phyloP scores from a whole-genome alignment of 2,113 vertebrate species.

The Pao palembangensis region DNA sequence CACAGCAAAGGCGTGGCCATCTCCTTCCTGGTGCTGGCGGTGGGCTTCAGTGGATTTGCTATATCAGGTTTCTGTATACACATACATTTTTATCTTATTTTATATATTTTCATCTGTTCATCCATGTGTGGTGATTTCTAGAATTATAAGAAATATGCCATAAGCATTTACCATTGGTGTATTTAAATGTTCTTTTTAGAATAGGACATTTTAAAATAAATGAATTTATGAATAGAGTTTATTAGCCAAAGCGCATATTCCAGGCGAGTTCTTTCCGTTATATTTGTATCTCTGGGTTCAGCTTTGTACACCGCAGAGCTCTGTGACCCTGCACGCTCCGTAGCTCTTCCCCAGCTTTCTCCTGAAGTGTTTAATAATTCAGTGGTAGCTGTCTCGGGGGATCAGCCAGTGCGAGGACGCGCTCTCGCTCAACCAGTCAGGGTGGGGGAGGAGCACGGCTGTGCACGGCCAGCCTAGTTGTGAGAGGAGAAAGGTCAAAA shows the following conservation, averaged over 20 bases:
- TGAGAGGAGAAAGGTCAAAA: slow-evolving; percentile 43
- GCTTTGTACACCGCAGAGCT: slow-evolving; percentile 16
- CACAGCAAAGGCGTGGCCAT: slow-evolving; percentile 95
- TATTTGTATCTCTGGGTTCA: slow-evolving; percentile 3
- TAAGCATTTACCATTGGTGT: too few relatives aligned
- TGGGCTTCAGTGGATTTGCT: slow-evolving; percentile 97
- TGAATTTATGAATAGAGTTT: too few relatives aligned
- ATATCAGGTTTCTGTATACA: slow-evolving; percentile 87
- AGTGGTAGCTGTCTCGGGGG: slow-evolving; percentile 63
- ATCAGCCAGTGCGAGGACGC: slow-evolving; percentile 61
- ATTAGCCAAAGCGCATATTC: too few relatives aligned
- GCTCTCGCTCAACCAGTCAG: slow-evolving; percentile 60
- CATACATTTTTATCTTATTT: neutral
- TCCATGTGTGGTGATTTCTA: too few relatives aligned
- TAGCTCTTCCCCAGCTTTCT: slow-evolving; percentile 59
- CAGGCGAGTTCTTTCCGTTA: neutral
- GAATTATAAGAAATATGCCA: too few relatives aligned
- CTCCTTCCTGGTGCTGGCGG: slow-evolving; percentile 95
- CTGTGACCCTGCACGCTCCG: slow-evolving; percentile 38
- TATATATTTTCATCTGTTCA: neutral
- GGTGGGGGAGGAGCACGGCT: slow-evolving; percentile 57
- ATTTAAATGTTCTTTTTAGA: too few relatives aligned
- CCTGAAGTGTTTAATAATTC: slow-evolving; percentile 77
- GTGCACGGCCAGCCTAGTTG: slow-evolving; percentile 32
- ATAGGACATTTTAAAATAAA: too few relatives aligned